phyloP scores from a whole-genome alignment of 2,888 invertebrate genomes.

The Drosophila acutilabella region DNA sequence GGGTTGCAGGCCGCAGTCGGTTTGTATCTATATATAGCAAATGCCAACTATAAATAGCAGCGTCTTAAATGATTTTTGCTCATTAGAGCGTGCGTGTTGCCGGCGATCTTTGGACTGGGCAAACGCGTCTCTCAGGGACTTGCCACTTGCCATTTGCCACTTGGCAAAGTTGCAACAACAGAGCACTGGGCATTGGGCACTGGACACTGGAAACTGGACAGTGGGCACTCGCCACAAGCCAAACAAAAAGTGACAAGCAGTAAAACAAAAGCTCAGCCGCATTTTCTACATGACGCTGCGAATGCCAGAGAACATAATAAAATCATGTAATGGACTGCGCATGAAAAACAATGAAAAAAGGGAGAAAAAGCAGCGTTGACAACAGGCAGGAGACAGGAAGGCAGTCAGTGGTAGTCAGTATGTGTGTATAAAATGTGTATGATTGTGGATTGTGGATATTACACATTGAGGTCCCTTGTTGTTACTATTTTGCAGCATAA shows the following conservation, averaged over 20 bases:
- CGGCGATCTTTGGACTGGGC: constrained; percentile 48
- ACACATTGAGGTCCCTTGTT: constrained; percentile 60
- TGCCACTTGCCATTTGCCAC: constrained; percentile 32
- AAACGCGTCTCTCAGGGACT: background rate
- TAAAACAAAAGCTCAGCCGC: constrained; percentile 79
- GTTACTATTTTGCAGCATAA: constrained; percentile 80
- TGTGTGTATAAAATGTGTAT: background rate
- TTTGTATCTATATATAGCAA: constrained; percentile 72
- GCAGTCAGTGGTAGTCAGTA: too few relatives aligned
- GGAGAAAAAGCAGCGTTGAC: constrained; percentile 67
- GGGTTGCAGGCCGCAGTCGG: constrained; percentile 47
- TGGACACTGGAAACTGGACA: constrained; percentile 31
- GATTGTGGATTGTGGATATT: background rate
- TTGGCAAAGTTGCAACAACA: constrained; percentile 12
- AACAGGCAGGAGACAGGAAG: constrained; percentile 30
- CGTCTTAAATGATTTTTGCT: constrained; percentile 81
- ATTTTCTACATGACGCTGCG: constrained; percentile 79
- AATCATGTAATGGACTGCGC: constrained; percentile 81
- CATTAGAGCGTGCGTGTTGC: constrained; percentile 80
- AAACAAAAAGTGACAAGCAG: constrained; percentile 78
- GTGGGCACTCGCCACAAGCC: constrained; percentile 57
- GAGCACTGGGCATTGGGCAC: constrained; percentile 34
- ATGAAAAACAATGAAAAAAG: constrained; percentile 76
- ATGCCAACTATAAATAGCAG: constrained; percentile 75
- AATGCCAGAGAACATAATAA: constrained; percentile 80